These are phyloP conservation scores for Syngnathus typhle DNA, from an alignment of 2,113 vertebrate species.

Conservation along the genomic window DNA sequence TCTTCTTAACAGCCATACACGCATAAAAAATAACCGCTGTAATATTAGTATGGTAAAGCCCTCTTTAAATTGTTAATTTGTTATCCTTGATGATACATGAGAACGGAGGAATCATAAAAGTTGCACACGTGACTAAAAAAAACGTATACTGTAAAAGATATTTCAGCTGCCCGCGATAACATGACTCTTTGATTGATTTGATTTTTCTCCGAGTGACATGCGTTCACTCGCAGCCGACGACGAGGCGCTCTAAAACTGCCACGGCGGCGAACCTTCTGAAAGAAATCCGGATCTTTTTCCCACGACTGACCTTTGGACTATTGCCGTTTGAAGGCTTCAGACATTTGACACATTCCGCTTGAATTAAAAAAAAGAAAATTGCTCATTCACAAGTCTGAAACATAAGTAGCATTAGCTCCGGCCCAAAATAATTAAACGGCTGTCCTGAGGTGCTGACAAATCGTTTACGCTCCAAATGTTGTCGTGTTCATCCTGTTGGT, in stretches of 20 bases:
- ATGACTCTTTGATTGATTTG: neutral
- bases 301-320: neutral
- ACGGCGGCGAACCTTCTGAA: no score
- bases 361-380: neutral
- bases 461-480: neutral
- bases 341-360: neutral
- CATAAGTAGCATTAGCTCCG: neutral
- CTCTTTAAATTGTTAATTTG: neutral
- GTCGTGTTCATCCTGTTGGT: neutral
- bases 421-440: conserved; percentile 2
- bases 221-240: neutral
- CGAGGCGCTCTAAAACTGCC: neutral
- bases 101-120: neutral
- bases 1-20: neutral
- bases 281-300: no score
- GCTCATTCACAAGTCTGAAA: neutral
- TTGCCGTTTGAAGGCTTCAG: neutral
- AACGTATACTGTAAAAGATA: no score
- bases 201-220: neutral
- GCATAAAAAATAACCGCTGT: neutral
- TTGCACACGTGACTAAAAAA: neutral
- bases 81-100: neutral
- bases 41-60: neutral
- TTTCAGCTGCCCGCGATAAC: no score
- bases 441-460: neutral